phyloP scores from a whole-genome alignment of 2,113 vertebrate species.

The Mesitornis unicolor region DNA sequence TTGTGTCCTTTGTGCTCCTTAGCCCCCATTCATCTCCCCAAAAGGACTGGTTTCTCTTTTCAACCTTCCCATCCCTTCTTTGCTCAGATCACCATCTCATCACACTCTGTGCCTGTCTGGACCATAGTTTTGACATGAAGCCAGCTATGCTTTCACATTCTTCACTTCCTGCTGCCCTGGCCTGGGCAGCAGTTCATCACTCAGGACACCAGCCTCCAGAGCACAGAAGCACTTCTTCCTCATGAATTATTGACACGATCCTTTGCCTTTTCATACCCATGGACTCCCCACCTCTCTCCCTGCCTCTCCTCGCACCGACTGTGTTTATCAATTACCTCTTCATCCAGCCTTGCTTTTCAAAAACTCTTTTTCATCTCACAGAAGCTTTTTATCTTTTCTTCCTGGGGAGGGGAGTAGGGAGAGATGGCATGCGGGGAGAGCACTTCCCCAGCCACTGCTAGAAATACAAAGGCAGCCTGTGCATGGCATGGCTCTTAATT shows the following conservation, averaged over 20 bases:
- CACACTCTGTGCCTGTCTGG: not conserved
- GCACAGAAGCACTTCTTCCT: not conserved
- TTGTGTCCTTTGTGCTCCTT: not conserved
- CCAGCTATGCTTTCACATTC: not conserved
- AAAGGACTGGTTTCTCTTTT: not conserved
- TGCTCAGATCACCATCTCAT: not conserved
- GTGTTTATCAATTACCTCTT: slow-evolving; percentile 40
- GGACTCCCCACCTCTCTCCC: not conserved
- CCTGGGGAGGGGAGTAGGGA: not conserved
- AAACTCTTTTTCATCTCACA: slow-evolving; percentile 1
- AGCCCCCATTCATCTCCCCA: not conserved
- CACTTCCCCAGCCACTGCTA: not conserved
- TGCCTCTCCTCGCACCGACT: not conserved
- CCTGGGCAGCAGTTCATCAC: not conserved
- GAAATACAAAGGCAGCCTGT: slow-evolving; percentile 38
- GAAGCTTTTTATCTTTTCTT: slow-evolving; percentile 22
- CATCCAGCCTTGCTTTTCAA: not conserved
- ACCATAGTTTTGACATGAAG: not conserved
- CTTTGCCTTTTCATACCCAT: not conserved
- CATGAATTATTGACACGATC: not conserved
- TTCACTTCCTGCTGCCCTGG: not conserved
- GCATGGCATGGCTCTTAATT: slow-evolving; percentile 27
- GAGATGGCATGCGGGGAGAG: not conserved
- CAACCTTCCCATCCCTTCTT: not conserved
- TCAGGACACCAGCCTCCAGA: not conserved